Conservation (phyloP, 2,888 invertebrate genomes). For the Synergus umbraculus region DNA sequence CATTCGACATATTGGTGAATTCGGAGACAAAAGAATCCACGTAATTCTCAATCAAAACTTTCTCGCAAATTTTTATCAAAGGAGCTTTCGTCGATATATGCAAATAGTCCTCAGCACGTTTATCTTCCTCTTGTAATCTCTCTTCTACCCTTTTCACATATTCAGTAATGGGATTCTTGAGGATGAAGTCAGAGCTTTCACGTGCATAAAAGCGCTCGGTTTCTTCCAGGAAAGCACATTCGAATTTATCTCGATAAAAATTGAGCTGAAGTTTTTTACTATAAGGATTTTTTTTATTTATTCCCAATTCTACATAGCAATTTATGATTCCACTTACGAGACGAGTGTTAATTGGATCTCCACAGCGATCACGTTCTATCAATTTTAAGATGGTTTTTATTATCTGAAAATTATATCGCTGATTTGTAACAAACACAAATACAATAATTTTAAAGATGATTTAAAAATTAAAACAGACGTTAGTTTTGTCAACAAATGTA, state of each 20-base stretch:
- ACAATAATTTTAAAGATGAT: background rate
- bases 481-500: slow-evolving; percentile 63
- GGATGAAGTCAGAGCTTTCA: slow-evolving; percentile 96
- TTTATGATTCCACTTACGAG: slow-evolving; percentile 99
- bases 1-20: slow-evolving; percentile 93
- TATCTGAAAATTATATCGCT: slow-evolving; percentile 79
- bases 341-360: slow-evolving; percentile 97
- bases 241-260: slow-evolving; percentile 96
- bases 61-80: slow-evolving; percentile 94
- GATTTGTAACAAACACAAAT: background rate
- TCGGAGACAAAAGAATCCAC: slow-evolving; percentile 97
- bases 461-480: background rate
- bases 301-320: slow-evolving; percentile 96
- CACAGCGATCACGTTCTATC: slow-evolving; percentile 96
- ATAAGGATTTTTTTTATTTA: slow-evolving; percentile 95
- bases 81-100: slow-evolving; percentile 95
- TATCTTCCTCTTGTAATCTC: slow-evolving; percentile 94
- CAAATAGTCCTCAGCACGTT: slow-evolving; percentile 94
- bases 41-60: slow-evolving; percentile 96
- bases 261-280: slow-evolving; percentile 88
- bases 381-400: slow-evolving; percentile 98
- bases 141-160: slow-evolving; percentile 99
- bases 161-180: slow-evolving; percentile 97
- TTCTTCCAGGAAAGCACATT: slow-evolving; percentile 95
- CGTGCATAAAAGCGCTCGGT: slow-evolving; percentile 96